Percentiles rank a stretch among this genome's conserved stretches.
Evolutionary conservation across 2,797 vertebrate species (phyloP).

Genomic region (Alosa sapidissima): DNA sequence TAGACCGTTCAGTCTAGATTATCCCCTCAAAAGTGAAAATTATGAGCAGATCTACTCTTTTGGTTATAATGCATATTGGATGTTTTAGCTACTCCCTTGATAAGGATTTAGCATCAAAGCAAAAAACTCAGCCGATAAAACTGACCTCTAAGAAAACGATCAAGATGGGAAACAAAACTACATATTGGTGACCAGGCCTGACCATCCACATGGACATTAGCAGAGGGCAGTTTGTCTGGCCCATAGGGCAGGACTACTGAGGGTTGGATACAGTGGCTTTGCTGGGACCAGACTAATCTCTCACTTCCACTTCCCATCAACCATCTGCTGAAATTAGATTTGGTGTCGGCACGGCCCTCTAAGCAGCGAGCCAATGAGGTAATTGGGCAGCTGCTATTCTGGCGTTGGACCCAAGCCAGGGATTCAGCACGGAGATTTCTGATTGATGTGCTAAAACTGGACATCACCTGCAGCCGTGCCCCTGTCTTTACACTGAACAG

Average conservation of each 20-base stretch:
- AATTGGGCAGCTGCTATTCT: neutral
- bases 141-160: neutral
- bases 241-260: neutral
- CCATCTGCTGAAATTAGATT: neutral
- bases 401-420: neutral
- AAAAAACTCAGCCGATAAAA: neutral
- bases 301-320: neutral
- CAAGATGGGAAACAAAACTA: neutral
- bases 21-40: neutral
- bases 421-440: neutral
- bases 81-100: neutral
- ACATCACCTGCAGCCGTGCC: neutral
- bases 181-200: neutral
- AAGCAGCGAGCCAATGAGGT: neutral
- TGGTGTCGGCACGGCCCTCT: neutral
- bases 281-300: neutral
- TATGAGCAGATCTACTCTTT: neutral
- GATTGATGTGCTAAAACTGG: constrained; percentile 5
- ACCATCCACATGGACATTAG: neutral
- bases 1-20: neutral
- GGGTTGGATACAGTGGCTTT: neutral
- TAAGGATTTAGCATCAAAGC: neutral
- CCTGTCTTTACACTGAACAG: neutral
- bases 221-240: neutral
- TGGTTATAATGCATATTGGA: neutral